Evolutionary conservation across 1,140 invertebrate species (phyloP), one percentile per base, ranked within the genome.

Genomic region (Drosophila melanica): DNA sequence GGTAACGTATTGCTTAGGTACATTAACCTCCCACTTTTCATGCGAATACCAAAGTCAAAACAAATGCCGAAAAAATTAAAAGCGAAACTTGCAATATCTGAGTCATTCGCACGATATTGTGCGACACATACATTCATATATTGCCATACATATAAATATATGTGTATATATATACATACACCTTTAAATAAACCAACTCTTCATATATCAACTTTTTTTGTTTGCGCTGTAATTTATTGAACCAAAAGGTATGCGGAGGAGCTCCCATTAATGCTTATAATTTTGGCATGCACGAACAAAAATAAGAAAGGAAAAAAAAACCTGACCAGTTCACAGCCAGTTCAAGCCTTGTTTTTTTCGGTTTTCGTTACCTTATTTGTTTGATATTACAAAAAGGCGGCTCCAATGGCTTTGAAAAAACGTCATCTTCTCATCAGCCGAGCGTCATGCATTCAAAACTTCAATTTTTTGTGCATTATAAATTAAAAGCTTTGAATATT

Each of bases 41-140:
- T 54, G 33, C 79, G 79, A 87, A 86, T 72, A 48, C 30, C 71
- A 53, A 76, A 73, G 82, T 63, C 81, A 82, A 87, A 86, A 86
- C 79, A 87, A 79, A 58, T 45, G 55, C 10, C 16, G 51, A 20
- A 54, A 69, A 69, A 62, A 58, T 66, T 27, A 63, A 72, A 74
- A 80, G 69, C 81, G 64, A 87, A 87, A 87, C 76, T 68, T 62
- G 60, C 77, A 81, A 87, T 73, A 81, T 81, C 73, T 86, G 79
- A 86, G 64, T 82, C 82, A 86, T 73, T 18, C 75, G n/a, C 50
- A 76, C 59, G 41, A 82, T 82, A 82, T 75, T 73, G 14, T 5
- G 16, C 3, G 18, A 23, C 50, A 47, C 6, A 30, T 8, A 51
- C 7, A 27, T n/a, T 42, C 30, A 60, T 44, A 47, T 39, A 75